Base-by-base conservation (phyloP, 1,140 invertebrate genomes). In the Samia ricini region DNA sequence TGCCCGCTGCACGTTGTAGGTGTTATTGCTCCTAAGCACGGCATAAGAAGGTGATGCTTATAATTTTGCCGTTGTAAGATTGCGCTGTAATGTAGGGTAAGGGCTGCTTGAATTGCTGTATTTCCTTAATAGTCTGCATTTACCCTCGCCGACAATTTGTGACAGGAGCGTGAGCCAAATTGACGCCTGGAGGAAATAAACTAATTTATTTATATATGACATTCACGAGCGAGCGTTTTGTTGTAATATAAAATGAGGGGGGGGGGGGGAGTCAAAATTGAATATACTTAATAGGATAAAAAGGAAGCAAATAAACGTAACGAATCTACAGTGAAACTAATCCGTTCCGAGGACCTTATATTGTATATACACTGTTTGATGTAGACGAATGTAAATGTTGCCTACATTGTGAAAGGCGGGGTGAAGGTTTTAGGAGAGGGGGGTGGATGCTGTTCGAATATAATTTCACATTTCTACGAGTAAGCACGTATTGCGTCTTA, bases 111-210 rank as follows among this genome's bases (percentile, higher is more conserved):
- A 84, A 89, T 89, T 87, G 84, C 79, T 87, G 85, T 89, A 88
- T 89, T 89, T 89, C 87, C 87, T 87, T 89, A 89, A 89, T 89
- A 89, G 85, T 87, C 83, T 87, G 78, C 83, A 88, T 86, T 89
- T 89, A 89, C 83, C 86, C 79, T 76, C 76, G 80, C 76, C 82
- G 79, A 89, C 84, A 86, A 89, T 88, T 89, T 85, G 84, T 82
- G 87, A 89, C 84, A 82, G 83, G 83, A 84, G 73, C 80, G 83
- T 83, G 82, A 82, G 83, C 77, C 81, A 87, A 88, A 89, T 87
- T 87, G 83, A 87, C 84, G 84, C 72, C 75, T 68, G 63, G 71
- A 88, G 87, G 87, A 90, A 90, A 90, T 90, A 88, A 90, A 88
- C 84, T 87, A 89, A 89, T 89, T 88, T 88, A 81, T 78, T 88